phyloP scores from a whole-genome alignment of 2,888 invertebrate species.

The Trisateles emortualis region DNA sequence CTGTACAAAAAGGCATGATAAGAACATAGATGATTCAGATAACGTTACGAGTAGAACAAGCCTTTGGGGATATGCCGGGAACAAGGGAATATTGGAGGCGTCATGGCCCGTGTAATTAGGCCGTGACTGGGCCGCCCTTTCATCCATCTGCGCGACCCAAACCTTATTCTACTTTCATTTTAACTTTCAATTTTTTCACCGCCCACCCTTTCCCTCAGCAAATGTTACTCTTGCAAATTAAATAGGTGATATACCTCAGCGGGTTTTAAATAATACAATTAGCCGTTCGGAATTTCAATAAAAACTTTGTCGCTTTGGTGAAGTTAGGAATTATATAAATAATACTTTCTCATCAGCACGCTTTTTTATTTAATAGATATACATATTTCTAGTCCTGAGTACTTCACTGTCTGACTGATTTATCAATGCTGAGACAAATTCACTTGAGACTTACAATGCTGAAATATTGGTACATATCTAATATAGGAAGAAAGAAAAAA shows the following conservation, averaged over 20 bases:
- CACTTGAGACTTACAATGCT: no score
- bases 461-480: no score
- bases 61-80: constrained; percentile 32
- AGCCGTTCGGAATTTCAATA: constrained; percentile 12
- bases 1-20: constrained; percentile 31
- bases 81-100: constrained; percentile 44
- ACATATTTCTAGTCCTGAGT: no score
- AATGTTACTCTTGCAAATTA: constrained; percentile 26
- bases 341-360: no score
- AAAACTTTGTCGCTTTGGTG: constrained; percentile 21
- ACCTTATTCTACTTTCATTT: constrained; percentile 36
- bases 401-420: no score
- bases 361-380: no score
- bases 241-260: constrained; percentile 16
- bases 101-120: constrained; percentile 58
- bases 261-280: constrained; percentile 16
- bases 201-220: constrained; percentile 10
- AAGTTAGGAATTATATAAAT: no score
- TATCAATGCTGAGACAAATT: no score
- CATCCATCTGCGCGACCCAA: constrained; percentile 33
- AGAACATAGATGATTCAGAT: constrained; percentile 40
- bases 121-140: constrained; percentile 53
- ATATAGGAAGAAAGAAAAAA: no score
- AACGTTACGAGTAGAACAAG: constrained; percentile 44
- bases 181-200: constrained; percentile 35